Evolutionary conservation across 2,797 vertebrate species (phyloP).

Genomic region (Bryconaethiops microstoma): DNA sequence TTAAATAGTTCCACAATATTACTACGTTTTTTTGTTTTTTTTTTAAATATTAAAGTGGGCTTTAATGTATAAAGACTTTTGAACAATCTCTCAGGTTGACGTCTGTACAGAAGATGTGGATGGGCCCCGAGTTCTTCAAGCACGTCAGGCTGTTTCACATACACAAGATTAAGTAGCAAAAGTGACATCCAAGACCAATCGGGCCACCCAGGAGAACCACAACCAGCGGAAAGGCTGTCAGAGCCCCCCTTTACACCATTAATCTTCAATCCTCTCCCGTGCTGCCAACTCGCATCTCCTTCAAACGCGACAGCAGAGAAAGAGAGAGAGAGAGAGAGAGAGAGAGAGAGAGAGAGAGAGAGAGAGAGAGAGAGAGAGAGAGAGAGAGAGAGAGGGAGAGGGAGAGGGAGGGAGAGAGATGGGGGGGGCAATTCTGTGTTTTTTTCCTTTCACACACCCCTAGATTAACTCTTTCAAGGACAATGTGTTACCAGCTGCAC

Average conservation of each 20-base stretch:
- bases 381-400: slow-evolving; percentile 18
- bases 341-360: slow-evolving; percentile 18
- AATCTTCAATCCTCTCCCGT: slow-evolving; percentile 95
- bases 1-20: neutral
- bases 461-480: slow-evolving; percentile 85
- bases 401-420: slow-evolving; percentile 4
- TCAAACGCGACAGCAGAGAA: slow-evolving; percentile 82
- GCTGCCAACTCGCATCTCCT: slow-evolving; percentile 96
- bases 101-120: slow-evolving; percentile 82
- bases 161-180: slow-evolving; percentile 99
- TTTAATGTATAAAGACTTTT: neutral
- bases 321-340: slow-evolving; percentile 27
- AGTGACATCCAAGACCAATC: slow-evolving; percentile 99
- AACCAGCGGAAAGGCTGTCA: slow-evolving; percentile 95
- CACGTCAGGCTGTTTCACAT: slow-evolving; percentile 92
- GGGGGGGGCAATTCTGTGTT: slow-evolving; percentile 75
- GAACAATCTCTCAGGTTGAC: slow-evolving; percentile 83
- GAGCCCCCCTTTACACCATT: slow-evolving; percentile 93
- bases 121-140: slow-evolving; percentile 77
- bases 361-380: slow-evolving; percentile 7
- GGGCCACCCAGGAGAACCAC: slow-evolving; percentile 96
- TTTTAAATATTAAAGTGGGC: neutral
- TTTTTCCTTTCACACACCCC: slow-evolving; percentile 70
- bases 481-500: slow-evolving; percentile 71
- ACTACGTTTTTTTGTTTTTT: neutral